Evolutionary conservation across 2,888 invertebrate species (phyloP).

Genomic region (Sycophila texana): DNA sequence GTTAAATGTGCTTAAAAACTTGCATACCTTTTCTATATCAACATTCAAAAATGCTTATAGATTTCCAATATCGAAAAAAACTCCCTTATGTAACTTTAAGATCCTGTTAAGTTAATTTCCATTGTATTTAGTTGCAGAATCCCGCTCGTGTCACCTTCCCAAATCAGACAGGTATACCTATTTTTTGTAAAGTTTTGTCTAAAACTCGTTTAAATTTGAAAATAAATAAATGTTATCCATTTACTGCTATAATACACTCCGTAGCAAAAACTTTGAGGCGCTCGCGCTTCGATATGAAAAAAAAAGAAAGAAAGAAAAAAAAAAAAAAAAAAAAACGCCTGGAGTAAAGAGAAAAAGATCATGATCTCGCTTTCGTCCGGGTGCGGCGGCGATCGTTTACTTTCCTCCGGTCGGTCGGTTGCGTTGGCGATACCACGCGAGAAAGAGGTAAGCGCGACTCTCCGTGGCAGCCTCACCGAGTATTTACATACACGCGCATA

Average conservation of each 20-base stretch:
- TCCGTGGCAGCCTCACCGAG: neutral
- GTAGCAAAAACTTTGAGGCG: neutral
- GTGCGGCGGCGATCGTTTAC: slow-evolving; percentile 19
- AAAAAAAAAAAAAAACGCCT: neutral
- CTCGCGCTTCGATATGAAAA: neutral
- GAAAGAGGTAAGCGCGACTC: neutral
- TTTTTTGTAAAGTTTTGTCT: neutral
- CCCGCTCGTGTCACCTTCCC: neutral
- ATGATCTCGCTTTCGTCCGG: slow-evolving; percentile 48
- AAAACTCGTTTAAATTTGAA: neutral
- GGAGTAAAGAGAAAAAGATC: neutral
- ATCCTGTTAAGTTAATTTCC: too few species aligned
- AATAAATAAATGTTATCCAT: neutral
- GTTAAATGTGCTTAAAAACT: too few species aligned
- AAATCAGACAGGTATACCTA: neutral
- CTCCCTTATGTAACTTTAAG: too few species aligned
- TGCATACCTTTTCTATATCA: too few species aligned
- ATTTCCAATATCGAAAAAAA: too few species aligned
- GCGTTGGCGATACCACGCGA: neutral
- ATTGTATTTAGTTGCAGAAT: too few species aligned
- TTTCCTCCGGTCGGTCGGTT: slow-evolving; percentile 25
- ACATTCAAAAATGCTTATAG: too few species aligned
- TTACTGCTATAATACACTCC: too few species aligned
- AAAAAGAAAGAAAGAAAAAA: neutral
- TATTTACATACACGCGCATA: slow-evolving; percentile 27